Base-by-base conservation (phyloP, 2,888 invertebrate species). In the Noctua janthe region DNA sequence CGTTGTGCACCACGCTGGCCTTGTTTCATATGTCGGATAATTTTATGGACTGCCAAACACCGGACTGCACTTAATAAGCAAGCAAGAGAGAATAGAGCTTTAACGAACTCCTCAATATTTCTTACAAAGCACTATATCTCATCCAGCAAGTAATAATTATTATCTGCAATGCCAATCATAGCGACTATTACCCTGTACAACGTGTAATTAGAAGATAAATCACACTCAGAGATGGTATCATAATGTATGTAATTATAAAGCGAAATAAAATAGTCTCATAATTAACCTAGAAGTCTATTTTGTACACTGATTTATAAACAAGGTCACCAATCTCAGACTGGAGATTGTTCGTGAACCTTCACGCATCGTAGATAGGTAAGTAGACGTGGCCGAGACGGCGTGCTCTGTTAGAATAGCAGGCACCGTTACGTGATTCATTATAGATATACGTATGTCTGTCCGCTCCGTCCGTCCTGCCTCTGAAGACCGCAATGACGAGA, bases 361-460 rank as follows among this genome's bases (percentile, higher is more conserved):
- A 91, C 92, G 91, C 89, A 87, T 87, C 90, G 89, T 89, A 91
- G 90, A 91, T 91, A 89, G 90, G 87, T 89, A 88, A 89, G 90
- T 92, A 95, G 95, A 94, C 94, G 90, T 88, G 88, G 91, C 89
- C 92, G 92, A 94, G 94, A 94, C 94, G 89, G 91, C 88, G 90
- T 91, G 89, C 91, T 90, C 87, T 90, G 89, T 90, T 92, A 90
- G 87, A 92, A 92, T 92, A 91, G 88, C 91, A 90, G 83, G 87
- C 89, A 92, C 91, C 92, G 92, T 92, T 92, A 93, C 89, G 91
- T 92, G 91, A 94, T 92, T 91, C 91, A 92, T 91, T 92, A 86
- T 80, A 76, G 72, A 78, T 69, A 75, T 84, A 78, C 59, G 62
- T 77, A 77, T 77, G 79, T 88, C 83, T 83, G 86, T 84, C 86